Conservation (phyloP, 1,140 invertebrate species). For the Pomacea maculata region DNA sequence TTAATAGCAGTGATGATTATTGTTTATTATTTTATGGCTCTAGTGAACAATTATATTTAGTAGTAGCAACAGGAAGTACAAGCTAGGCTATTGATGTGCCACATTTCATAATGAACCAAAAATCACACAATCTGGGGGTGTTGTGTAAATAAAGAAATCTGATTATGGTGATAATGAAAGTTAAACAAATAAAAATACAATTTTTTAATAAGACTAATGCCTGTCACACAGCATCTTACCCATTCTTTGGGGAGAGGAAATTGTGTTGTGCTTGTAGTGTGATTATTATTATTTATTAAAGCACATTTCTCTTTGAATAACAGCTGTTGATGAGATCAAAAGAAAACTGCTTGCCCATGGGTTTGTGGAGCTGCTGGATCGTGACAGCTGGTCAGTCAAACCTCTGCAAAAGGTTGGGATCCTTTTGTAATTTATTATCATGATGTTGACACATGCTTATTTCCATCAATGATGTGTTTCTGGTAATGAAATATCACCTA, state of each 20-base stretch:
- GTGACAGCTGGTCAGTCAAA: constrained; percentile 63
- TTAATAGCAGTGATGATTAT: neutral
- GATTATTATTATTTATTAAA: neutral
- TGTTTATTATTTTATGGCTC: too few species aligned
- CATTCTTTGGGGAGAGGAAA: neutral
- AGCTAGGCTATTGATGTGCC: too few species aligned
- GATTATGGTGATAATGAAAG: neutral
- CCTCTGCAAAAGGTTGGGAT: constrained; percentile 61
- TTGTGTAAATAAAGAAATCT: neutral
- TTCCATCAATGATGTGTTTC: too few species aligned
- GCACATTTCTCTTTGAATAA: constrained; percentile 29
- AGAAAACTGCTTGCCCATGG: constrained; percentile 58
- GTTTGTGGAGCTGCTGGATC: constrained; percentile 64
- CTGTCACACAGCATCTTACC: neutral
- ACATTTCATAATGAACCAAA: too few species aligned
- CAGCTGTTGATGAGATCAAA: constrained; percentile 65
- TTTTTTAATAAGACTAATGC: neutral
- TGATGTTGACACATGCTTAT: too few species aligned
- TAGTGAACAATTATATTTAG: too few species aligned
- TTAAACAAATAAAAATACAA: neutral
- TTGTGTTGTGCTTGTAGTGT: neutral
- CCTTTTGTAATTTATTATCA: neutral
- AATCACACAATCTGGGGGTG: neutral
- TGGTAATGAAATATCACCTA: too few species aligned
- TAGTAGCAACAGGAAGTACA: too few species aligned